Evolutionary conservation across 1,140 invertebrate species (phyloP).

Genomic region (Cephus cinctus): DNA sequence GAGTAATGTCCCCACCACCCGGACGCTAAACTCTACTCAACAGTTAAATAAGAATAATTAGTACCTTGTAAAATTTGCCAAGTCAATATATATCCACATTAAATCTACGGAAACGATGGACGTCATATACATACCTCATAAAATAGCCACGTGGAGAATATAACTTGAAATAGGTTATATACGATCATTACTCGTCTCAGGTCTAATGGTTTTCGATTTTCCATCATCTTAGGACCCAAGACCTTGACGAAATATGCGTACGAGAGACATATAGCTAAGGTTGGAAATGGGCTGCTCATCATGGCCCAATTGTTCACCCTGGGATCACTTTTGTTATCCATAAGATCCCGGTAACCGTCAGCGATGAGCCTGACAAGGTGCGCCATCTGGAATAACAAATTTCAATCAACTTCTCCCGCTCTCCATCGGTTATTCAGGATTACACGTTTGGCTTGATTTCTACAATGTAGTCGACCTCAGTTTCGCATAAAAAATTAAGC

Average conservation of each 20-base stretch:
- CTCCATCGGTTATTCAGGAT: too few species aligned
- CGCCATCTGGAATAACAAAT: slow-evolving; percentile 54
- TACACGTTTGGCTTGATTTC: too few species aligned
- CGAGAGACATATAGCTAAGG: slow-evolving; percentile 71
- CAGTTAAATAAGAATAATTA: slow-evolving; percentile 24
- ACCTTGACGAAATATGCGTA: slow-evolving; percentile 80
- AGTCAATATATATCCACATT: slow-evolving; percentile 15
- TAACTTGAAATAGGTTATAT: slow-evolving; percentile 86
- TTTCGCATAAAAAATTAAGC: too few species aligned
- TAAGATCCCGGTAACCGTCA: slow-evolving; percentile 64
- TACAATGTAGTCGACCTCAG: too few species aligned
- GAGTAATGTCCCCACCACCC: slow-evolving; percentile 79
- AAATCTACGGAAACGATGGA: slow-evolving; percentile 14
- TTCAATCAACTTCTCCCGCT: too few species aligned
- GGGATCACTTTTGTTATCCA: slow-evolving; percentile 77
- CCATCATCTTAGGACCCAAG: slow-evolving; percentile 84
- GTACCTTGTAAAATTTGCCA: slow-evolving; percentile 18
- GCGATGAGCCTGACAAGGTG: slow-evolving; percentile 48
- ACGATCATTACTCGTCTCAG: slow-evolving; percentile 75
- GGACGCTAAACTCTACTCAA: slow-evolving; percentile 62
- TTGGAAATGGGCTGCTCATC: slow-evolving; percentile 82
- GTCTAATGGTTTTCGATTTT: slow-evolving; percentile 83
- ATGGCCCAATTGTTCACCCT: slow-evolving; percentile 80
- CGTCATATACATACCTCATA: slow-evolving; percentile 67
- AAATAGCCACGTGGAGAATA: slow-evolving; percentile 82